Evolutionary conservation across 1,140 invertebrate species (phyloP).

Genomic region (Lepidostoma basale): DNA sequence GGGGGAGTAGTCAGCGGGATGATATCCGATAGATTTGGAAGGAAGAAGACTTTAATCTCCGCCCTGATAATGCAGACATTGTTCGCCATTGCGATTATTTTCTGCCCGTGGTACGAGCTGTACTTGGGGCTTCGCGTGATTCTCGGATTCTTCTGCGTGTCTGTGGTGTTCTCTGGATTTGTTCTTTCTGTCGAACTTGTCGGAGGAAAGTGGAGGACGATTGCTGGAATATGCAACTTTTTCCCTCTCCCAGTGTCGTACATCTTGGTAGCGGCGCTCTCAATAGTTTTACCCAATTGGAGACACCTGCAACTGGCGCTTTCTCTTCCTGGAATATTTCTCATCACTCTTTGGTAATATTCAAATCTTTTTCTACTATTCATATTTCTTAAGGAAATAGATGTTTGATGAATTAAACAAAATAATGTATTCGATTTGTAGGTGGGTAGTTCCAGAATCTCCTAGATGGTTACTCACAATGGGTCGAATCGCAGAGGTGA

Average conservation of each 20-base stretch:
- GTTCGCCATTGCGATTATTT: conserved; percentile 65
- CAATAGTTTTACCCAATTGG: conserved; percentile 75
- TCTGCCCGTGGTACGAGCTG: conserved; percentile 68
- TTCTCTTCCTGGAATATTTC: conserved; percentile 70
- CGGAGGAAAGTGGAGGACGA: conserved; percentile 75
- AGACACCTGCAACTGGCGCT: conserved; percentile 73
- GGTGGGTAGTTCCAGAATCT: conserved; percentile 82
- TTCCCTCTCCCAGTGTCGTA: conserved; percentile 76
- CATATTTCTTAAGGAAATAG: too few species aligned
- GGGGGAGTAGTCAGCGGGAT: conserved; percentile 73
- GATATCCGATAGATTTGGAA: conserved; percentile 77
- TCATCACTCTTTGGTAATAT: conserved; percentile 69
- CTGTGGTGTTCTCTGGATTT: conserved; percentile 74
- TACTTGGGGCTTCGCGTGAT: conserved; percentile 67
- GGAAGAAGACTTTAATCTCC: conserved; percentile 75
- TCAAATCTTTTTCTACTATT: not conserved
- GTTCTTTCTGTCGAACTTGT: conserved; percentile 74
- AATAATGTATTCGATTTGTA: conserved; percentile 46
- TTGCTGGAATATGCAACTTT: conserved; percentile 74
- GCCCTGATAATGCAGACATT: conserved; percentile 72
- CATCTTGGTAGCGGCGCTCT: conserved; percentile 73
- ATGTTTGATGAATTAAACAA: too few species aligned
- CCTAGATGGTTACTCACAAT: conserved; percentile 82
- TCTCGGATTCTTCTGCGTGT: conserved; percentile 73
- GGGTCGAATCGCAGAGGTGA: conserved; percentile 72